Conservation (phyloP, 2,113 vertebrate species). For the rabbit (Oryctolagus cuniculus) region mOryCun1.1 NC_091438.1:54453501-54454000, state of each 20-base stretch:
- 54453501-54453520: too few relatives aligned
- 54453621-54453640: too few relatives aligned
- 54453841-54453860: conserved; percentile 32
- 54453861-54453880: background rate
- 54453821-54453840: conserved; percentile 39
- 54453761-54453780: background rate
- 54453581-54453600: too few relatives aligned
- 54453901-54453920: background rate
- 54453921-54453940: conserved; percentile 19
- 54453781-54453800: too few relatives aligned
- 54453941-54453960: conserved; percentile 21
- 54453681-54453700: too few relatives aligned
- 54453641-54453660: too few relatives aligned
- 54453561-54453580: too few relatives aligned
- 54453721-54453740: background rate
- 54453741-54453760: background rate
- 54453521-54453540: too few relatives aligned
- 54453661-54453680: too few relatives aligned
- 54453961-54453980: conserved; percentile 22
- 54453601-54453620: too few relatives aligned
- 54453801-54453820: background rate
- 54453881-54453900: background rate
- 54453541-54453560: too few relatives aligned
- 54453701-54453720: background rate
- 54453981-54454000: background rate